Base-by-base conservation (phyloP, 2,113 vertebrate genomes). In the Typhlomys cinereus region DNA sequence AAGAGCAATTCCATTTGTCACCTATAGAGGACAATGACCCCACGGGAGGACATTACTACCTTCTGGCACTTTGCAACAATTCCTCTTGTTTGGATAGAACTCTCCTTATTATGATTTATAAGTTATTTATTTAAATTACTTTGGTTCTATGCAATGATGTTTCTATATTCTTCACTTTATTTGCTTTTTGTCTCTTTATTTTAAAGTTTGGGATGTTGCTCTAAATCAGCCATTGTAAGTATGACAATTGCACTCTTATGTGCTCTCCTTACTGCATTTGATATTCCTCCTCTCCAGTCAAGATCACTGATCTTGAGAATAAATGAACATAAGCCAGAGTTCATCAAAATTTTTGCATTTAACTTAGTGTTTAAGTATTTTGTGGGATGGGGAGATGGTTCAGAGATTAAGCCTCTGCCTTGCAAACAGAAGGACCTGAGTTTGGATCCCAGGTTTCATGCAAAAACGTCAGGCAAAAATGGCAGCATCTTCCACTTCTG, bases 191-290 rank as follows among this genome's bases (percentile, higher is more conserved):
- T 48, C 76, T 69, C 0, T 70, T 74, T 54, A 29, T 31, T 46
- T 93, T 92, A 67, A 76, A 41, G 39, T 92, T 74, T 90, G n/a
- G 21, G 9, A 15, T 71, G 27, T 25, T 73, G 34, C 62, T 87
- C 20, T 76, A 70, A 39, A 18, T 76, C 86, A 41, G 71, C 5
- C 71, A 36, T 29, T 74, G 36, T 29, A 69, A 44, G 94, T 89
- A 86, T 57, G 69, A 86, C 34, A 92, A 95, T 87, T 93, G 74
- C 48, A 52, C 80, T 59, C 8, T 70, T 36, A 57, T 39, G 80
- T 67, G 46, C 44, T 31, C 34, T 81, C 57, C 6, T 50, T 59
- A 18, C 27, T 92, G 39, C 21, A 46, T 88, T 71, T 70, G 88
- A 11, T 20, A 79, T 80, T 92, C 69, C 57, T 78, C 29, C 85